phyloP scores from a whole-genome alignment of 2,888 invertebrate genomes.

The Cartodere bifasciata region DNA sequence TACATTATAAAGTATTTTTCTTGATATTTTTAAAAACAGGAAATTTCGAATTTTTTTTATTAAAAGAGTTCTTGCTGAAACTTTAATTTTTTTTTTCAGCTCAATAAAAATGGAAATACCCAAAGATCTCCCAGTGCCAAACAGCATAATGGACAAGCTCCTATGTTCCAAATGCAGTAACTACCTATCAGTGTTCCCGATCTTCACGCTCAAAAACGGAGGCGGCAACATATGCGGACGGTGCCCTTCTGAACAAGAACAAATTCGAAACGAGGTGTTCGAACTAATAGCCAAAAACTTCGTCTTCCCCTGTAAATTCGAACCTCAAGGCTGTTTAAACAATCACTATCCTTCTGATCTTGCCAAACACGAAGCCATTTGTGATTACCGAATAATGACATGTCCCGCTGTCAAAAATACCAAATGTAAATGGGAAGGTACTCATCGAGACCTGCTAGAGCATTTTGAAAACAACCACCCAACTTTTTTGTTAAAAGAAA shows the following conservation, averaged over 20 bases:
- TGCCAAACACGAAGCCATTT: slow-evolving; percentile 22
- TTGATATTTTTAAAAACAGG: too few relatives aligned
- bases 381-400: slow-evolving; percentile 19
- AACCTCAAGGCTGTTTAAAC: slow-evolving; percentile 23
- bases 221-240: slow-evolving; percentile 23
- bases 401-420: slow-evolving; percentile 18
- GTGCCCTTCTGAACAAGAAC: slow-evolving; percentile 18
- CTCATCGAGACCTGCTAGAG: slow-evolving; percentile 18
- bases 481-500: slow-evolving; percentile 20
- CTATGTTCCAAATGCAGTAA: slow-evolving; percentile 22
- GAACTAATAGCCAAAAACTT: slow-evolving; percentile 21
- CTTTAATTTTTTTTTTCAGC: slow-evolving; percentile 1
- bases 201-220: slow-evolving; percentile 16
- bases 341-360: slow-evolving; percentile 17
- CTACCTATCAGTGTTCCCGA: slow-evolving; percentile 24
- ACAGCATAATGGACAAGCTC: slow-evolving; percentile 15
- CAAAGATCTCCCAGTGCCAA: not conserved
- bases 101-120: not conserved
- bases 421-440: slow-evolving; percentile 25
- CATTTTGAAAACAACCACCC: slow-evolving; percentile 26
- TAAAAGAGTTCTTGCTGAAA: too few relatives aligned
- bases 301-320: slow-evolving; percentile 25
- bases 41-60: too few relatives aligned
- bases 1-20: too few relatives aligned
- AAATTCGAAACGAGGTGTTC: slow-evolving; percentile 20